Evolutionary conservation across 2,113 vertebrate genomes (phyloP), one percentile per base, ranked within the genome.

Genomic region (Ochotona curzoniae): DNA sequence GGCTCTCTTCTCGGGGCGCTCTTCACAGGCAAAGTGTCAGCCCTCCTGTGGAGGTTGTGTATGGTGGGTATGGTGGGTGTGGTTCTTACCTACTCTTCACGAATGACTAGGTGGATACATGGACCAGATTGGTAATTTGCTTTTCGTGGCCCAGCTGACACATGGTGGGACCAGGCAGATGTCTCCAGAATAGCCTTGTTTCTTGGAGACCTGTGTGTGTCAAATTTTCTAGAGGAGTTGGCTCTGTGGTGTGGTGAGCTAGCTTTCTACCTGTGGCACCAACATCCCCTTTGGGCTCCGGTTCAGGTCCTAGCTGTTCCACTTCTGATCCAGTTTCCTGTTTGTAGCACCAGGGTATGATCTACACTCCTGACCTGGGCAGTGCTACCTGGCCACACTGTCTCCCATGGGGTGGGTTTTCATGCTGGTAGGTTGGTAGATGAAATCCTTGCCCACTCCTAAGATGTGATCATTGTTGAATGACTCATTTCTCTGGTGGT

Each of bases 11-110:
- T 26, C 1, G 32, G 87, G 30, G 54, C 23, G 35, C n/a, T 21
- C 49, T 23, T 14, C 17, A 32, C 30, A 35, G 4, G 7, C 26
- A 4, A 51, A 26, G 38, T 26, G 67, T 49, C 26, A 67, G n/a
- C 51, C 44, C 61, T 38, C 0, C 0, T 0, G 0, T 5, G 20
- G 44, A 67, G 44, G 44, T 82, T 18, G 8, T 0, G 18, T 15
- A 9, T 28, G 2, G 3, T 54, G 4, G 54, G 17, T 15, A 17
- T 0, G 1, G 3, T 54, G 4, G 54, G 17, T 15, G 17, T 0
- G 1, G 32, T 47, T 54, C 63, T 30, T 5, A 17, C 17, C 5
- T 2, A 44, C 44, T 63, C 14, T 64, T 66, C 66, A 14, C 0
- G 0, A n/a, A 25, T 3, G 51, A 23, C n/a, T 12, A 26, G 47